Percentiles rank a stretch among this genome's conserved stretches.
phyloP scores from a whole-genome alignment of 2,113 vertebrate species.

The Archilochus colubris region DNA sequence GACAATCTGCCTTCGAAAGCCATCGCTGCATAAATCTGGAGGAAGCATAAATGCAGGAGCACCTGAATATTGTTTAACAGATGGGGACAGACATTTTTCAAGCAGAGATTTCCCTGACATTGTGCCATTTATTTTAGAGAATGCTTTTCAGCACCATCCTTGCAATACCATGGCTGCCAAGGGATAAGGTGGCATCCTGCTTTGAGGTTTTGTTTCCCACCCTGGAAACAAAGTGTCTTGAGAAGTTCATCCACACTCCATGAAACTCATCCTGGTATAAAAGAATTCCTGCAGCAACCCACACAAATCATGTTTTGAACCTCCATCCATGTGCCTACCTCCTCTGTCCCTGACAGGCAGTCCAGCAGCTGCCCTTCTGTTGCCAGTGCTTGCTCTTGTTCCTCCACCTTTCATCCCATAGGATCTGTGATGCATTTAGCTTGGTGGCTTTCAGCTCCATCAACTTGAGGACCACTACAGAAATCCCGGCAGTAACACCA shows the following conservation, averaged over 20 bases:
- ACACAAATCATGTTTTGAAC: not conserved
- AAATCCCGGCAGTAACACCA: not conserved
- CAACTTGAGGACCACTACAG: conserved; percentile 29
- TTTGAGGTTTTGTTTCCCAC: not conserved
- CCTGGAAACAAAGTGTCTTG: not conserved
- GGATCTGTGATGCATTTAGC: not conserved
- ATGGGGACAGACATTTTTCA: conserved; percentile 34
- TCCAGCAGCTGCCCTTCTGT: not conserved
- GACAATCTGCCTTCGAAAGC: conserved; percentile 35
- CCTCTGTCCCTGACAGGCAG: not conserved
- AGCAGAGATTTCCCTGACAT: conserved; percentile 19
- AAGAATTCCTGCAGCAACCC: not conserved
- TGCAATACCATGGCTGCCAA: not conserved
- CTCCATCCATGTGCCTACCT: not conserved
- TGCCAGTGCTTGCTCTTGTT: not conserved
- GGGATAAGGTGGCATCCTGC: not conserved
- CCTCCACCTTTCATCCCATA: not conserved
- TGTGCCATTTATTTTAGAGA: conserved; percentile 16
- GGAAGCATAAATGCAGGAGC: conserved; percentile 35
- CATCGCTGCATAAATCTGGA: conserved; percentile 50
- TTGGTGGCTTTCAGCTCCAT: not conserved
- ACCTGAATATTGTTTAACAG: conserved; percentile 63
- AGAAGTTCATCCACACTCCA: not conserved
- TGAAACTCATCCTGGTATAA: not conserved
- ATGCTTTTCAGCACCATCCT: conserved; percentile 3